A percentile compares a stretch with the other conserved stretches of the same genome.
Evolutionary conservation across 2,888 invertebrate genomes (phyloP).

Genomic region (Petrolisthes manimaculis): DNA sequence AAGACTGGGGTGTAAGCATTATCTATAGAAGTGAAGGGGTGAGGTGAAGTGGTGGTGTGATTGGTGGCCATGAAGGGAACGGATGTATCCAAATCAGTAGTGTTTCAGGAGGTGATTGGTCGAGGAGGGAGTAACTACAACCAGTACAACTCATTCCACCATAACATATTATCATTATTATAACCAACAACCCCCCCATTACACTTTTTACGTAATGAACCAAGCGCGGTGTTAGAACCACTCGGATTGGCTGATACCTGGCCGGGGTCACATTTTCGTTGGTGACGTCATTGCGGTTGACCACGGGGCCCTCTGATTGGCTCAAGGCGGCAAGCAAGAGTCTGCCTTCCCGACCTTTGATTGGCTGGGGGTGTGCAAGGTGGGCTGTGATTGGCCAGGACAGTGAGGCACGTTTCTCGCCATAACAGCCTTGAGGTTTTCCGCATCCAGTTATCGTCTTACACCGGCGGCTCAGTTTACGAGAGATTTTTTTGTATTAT

Average conservation of each 20-base stretch:
- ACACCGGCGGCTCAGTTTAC: background rate
- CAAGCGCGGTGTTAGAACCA: background rate
- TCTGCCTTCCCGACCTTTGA: background rate
- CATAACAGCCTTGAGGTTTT: slow-evolving; percentile 20
- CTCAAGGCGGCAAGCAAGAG: background rate
- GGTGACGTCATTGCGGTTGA: slow-evolving; percentile 5
- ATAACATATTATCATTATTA: too few relatives aligned
- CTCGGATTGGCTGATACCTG: background rate
- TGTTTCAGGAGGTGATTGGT: too few relatives aligned
- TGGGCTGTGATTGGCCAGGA: slow-evolving; percentile 13
- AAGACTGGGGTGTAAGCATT: too few relatives aligned
- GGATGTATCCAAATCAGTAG: too few relatives aligned
- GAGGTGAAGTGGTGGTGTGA: too few relatives aligned
- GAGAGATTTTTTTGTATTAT: background rate
- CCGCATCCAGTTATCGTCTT: background rate
- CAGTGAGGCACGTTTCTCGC: background rate
- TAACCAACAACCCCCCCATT: too few relatives aligned
- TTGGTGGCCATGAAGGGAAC: too few relatives aligned
- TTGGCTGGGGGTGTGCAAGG: slow-evolving; percentile 10
- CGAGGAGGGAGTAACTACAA: too few relatives aligned
- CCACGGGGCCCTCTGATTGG: background rate
- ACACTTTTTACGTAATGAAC: background rate
- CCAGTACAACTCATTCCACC: too few relatives aligned
- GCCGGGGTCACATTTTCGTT: background rate
- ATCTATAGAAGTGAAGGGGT: too few relatives aligned